Base-by-base conservation (phyloP, 2,113 vertebrate species). In the Corythoichthys intestinalis region DNA sequence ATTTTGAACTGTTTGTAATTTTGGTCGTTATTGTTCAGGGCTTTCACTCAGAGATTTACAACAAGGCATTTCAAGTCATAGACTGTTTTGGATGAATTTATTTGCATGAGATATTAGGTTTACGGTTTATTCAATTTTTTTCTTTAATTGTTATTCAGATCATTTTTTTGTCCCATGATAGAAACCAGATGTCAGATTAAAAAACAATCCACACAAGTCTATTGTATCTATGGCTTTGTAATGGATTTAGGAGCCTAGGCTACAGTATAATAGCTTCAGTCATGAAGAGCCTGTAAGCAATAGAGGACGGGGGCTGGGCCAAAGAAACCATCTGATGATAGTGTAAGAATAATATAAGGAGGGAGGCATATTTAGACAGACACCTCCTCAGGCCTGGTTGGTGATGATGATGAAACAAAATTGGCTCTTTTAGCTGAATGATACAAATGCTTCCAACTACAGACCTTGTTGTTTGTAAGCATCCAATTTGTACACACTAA, bases 81-180 rank as follows among this genome's bases (percentile, higher is more conserved):
- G 50, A 70, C 71, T 64, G 74, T 78, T 59, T 61, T 83, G 72
- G 67, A 49, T 74, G 67, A 80, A 69, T 61, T 57, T 84, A 78
- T 86, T 90, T 86, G 78, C 76, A 83, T 88, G 86, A 49, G 79
- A 81, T 68, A 85, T 78, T 56, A 81, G 74, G 80, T 58, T 62
- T 0, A 0, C 52, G 62, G 69, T 63, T 77, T 79, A 70, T 79
- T 75, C 72, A 72, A 28, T 72, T 54, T 71, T 5, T 83, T 72
- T 80, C 76, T 62, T 44, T 62, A 39, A 41, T 62, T 78, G 71
- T 67, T 73, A 56, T 71, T 46, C 78, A 67, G 80, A 75, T 80
- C 64, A 83, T 83, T 54, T 81, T 81, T 76, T 9, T 67, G 65
- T 69, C 54, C 60, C 49, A 54, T 77, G 71, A 89, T 79, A 80